Evolutionary conservation across 2,888 invertebrate species (phyloP), one percentile per base, ranked within the genome.

Genomic region (Acrocyrtus sp.): DNA sequence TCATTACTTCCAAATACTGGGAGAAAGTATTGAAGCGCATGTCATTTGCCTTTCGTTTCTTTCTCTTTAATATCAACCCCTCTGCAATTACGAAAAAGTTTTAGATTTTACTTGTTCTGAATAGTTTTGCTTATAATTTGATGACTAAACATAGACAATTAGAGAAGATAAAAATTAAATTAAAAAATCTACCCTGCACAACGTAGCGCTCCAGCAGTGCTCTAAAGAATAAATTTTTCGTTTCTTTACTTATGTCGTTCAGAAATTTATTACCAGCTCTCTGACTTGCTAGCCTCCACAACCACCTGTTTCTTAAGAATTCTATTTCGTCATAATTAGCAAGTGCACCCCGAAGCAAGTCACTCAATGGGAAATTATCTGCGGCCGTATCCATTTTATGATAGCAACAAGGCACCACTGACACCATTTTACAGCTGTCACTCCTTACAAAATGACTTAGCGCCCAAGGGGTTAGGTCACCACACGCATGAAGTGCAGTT

Each of bases 321-420:
- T 6, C 34, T 17, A 10, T 17, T 27, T 60, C 65, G 43, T 68
- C 39, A 39, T 29, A 56, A 5, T 41, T 21, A 15, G 17, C 10
- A 1, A 56, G 15, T 50, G 29, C 41, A 17, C 3, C 15, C 21
- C 48, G 27, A 6, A 91, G 84, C 21, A 83, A 82, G 27, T 80
- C 65, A 79, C 92, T 92, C 1, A 90, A 77, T 0, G 93, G 93
- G 83, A 93, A 92, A 84, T 74, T 54, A 45, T 34, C 1, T 27
- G 69, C 58, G 8, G 53, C 39, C 3, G 75, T 48, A 60, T 84
- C 82, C 83, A 93, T 86, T 84, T 91, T 90, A 83, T 93, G 93
- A 81, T 93, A 93, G 82, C 93, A 93, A 82, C 93, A 93, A 3
- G 93, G 91, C 87, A 93, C 89, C 15, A 92, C 85, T 50, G 90